phyloP scores from a whole-genome alignment of 1,140 invertebrate species.

The Sinella curviseta region DNA sequence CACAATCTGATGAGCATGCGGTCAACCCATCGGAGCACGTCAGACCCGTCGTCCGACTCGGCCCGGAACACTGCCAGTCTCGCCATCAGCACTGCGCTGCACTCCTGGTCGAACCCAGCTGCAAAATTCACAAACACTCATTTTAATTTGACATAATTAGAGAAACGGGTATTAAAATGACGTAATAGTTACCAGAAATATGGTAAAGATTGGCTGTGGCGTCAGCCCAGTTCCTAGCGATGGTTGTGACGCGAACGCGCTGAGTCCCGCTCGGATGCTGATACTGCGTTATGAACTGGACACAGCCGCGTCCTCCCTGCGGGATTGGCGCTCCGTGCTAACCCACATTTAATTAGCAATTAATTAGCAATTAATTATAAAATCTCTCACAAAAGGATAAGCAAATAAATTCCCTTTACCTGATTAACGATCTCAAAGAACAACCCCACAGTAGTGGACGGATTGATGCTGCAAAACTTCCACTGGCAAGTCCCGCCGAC shows the following conservation, averaged over 20 bases:
- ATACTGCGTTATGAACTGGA: constrained; percentile 98
- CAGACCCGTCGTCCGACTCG: constrained; percentile 92
- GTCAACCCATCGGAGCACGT: constrained; percentile 97
- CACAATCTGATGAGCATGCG: constrained; percentile 97
- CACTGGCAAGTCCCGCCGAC: constrained; percentile 96
- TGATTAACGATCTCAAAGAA: constrained; percentile 98
- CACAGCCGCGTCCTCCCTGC: constrained; percentile 90
- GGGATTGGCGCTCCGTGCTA: constrained; percentile 91
- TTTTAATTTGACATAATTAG: too few relatives aligned
- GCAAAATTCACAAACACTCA: neutral
- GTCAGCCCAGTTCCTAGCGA: constrained; percentile 85
- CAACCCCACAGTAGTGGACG: constrained; percentile 86
- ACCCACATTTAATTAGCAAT: constrained; percentile 49
- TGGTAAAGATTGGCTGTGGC: constrained; percentile 76
- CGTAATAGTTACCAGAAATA: constrained; percentile 59
- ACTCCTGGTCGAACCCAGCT: constrained; percentile 94
- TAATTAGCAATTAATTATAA: constrained; percentile 27
- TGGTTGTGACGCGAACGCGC: constrained; percentile 92
- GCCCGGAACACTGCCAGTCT: constrained; percentile 93
- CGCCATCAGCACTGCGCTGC: constrained; percentile 94
- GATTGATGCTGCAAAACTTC: constrained; percentile 95
- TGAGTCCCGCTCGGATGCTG: constrained; percentile 96
- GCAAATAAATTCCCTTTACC: constrained; percentile 52
- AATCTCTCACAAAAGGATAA: neutral
- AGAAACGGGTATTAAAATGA: neutral